phyloP scores from a whole-genome alignment of 2,797 vertebrate genomes.

The Enteromius thamalakanensis region DNA sequence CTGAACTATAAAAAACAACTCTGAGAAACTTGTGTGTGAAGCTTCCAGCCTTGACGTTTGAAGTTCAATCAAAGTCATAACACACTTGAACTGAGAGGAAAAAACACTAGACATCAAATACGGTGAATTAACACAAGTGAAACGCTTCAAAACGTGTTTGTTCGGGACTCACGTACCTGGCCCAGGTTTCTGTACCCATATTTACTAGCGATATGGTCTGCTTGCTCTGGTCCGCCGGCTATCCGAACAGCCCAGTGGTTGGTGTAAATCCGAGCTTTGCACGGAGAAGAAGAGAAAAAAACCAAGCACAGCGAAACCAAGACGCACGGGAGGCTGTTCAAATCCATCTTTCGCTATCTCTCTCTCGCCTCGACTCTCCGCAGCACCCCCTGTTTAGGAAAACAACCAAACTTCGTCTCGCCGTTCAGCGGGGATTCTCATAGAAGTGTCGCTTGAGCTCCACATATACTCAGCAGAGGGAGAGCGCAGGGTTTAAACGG shows the following conservation, averaged over 20 bases:
- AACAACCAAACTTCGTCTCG: slow-evolving; percentile 80
- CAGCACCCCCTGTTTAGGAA: slow-evolving; percentile 67
- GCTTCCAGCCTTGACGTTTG: slow-evolving; percentile 52
- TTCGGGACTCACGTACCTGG: slow-evolving; percentile 83
- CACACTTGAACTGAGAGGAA: slow-evolving; percentile 5
- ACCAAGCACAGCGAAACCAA: slow-evolving; percentile 83
- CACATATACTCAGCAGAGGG: slow-evolving; percentile 63
- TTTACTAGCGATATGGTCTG: slow-evolving; percentile 91
- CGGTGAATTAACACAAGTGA: slow-evolving; percentile 5
- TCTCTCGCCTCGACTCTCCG: slow-evolving; percentile 66
- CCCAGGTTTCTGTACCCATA: slow-evolving; percentile 97
- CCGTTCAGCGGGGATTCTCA: slow-evolving; percentile 73
- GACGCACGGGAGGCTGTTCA: slow-evolving; percentile 82
- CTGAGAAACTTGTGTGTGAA: slow-evolving; percentile 41
- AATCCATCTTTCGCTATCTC: slow-evolving; percentile 84
- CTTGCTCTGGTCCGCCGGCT: slow-evolving; percentile 85
- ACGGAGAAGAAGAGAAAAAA: slow-evolving; percentile 82
- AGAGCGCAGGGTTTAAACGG: slow-evolving; percentile 53
- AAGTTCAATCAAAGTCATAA: slow-evolving; percentile 52
- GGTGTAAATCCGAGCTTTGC: slow-evolving; percentile 92
- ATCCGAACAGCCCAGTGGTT: slow-evolving; percentile 99
- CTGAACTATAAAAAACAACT: slow-evolving; percentile 15
- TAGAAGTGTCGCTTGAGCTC: slow-evolving; percentile 71
- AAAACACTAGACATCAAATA: not conserved
- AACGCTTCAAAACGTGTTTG: slow-evolving; percentile 2